phyloP scores from a whole-genome alignment of 2,888 invertebrate genomes.

The Eupithecia exiguata region DNA sequence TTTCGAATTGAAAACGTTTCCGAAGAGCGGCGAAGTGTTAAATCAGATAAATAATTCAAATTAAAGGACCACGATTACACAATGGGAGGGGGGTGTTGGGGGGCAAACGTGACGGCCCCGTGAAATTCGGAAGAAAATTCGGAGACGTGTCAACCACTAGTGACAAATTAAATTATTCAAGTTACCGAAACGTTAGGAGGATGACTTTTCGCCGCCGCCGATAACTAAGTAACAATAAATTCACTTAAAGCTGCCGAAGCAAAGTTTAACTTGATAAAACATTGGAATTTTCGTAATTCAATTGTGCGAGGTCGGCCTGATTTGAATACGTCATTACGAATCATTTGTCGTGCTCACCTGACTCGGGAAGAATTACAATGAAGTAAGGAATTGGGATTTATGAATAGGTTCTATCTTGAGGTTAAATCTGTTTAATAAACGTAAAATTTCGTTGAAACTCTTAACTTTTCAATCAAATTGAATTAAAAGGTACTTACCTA shows the following conservation, averaged over 20 bases:
- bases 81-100: slow-evolving; percentile 58
- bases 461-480: background rate
- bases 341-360: slow-evolving; percentile 61
- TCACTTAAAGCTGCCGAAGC: slow-evolving; percentile 81
- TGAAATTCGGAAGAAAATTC: slow-evolving; percentile 77
- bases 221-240: slow-evolving; percentile 84
- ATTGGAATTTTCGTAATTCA: slow-evolving; percentile 81
- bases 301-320: slow-evolving; percentile 76
- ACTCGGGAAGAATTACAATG: slow-evolving; percentile 32
- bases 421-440: background rate
- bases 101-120: slow-evolving; percentile 75
- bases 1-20: slow-evolving; percentile 52
- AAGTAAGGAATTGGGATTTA: slow-evolving; percentile 18
- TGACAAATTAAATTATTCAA: slow-evolving; percentile 84
- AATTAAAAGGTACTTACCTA: background rate
- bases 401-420: background rate
- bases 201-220: slow-evolving; percentile 80
- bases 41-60: slow-evolving; percentile 83
- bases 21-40: slow-evolving; percentile 60
- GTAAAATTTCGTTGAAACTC: background rate
- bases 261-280: slow-evolving; percentile 83
- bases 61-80: slow-evolving; percentile 77
- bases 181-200: slow-evolving; percentile 82
- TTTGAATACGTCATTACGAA: slow-evolving; percentile 80
- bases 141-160: slow-evolving; percentile 79